phyloP scores from a whole-genome alignment of 2,113 vertebrate species.

The Poeciliopsis turrubarensis region DNA sequence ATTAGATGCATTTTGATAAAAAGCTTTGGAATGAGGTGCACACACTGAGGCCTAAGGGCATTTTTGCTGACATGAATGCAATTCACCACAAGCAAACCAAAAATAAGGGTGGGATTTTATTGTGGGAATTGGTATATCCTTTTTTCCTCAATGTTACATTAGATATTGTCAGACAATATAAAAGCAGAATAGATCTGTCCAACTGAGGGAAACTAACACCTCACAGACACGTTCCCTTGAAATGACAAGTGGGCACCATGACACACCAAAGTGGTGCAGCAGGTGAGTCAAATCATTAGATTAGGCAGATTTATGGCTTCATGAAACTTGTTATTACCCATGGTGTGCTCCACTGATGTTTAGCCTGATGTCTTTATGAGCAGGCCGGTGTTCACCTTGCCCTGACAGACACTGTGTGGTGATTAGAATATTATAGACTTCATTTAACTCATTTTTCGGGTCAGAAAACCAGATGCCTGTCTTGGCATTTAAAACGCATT shows the following conservation, averaged over 20 bases:
- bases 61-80: not conserved
- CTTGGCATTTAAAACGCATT: conserved; percentile 39
- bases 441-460: conserved; percentile 49
- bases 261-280: conserved; percentile 71
- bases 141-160: conserved; percentile 35
- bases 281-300: conserved; percentile 81
- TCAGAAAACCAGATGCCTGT: conserved; percentile 33
- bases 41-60: not conserved
- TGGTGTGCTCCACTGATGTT: conserved; percentile 70
- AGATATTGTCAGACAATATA: conserved; percentile 35
- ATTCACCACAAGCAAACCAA: conserved; percentile 5
- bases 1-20: conserved; percentile 2
- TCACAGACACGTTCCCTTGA: conserved; percentile 73
- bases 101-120: conserved; percentile 9
- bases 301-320: conserved; percentile 80
- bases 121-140: conserved; percentile 8
- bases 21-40: not conserved
- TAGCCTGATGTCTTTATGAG: conserved; percentile 80
- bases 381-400: conserved; percentile 71
- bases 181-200: conserved; percentile 67
- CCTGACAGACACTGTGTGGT: conserved; percentile 58
- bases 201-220: conserved; percentile 51
- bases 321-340: conserved; percentile 80
- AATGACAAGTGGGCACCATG: conserved; percentile 75
- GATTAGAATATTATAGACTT: conserved; percentile 59